Evolutionary conservation across 2,797 vertebrate genomes (phyloP), one percentile per base, ranked within the genome.

Genomic region (Columba guinea): DNA sequence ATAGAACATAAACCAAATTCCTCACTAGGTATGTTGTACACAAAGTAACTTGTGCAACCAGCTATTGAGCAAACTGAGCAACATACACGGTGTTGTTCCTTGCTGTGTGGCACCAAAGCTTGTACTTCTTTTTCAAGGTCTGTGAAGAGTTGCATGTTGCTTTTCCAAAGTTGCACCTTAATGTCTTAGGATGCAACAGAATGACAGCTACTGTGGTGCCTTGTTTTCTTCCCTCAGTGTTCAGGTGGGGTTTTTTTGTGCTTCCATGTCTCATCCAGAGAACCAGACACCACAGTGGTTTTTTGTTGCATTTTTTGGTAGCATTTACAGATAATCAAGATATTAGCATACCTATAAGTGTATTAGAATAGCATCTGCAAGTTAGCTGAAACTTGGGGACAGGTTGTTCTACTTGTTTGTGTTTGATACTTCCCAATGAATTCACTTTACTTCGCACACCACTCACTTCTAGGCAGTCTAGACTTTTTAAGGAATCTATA

Each of bases 31-130:
- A 8, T 46, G 19, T 8, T n/a, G 46, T 32, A 71, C 7, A 3
- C 9, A 7, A 44, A 78, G 7, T 11, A 48, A 46, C 13, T 56
- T 37, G 34, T 51, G 32, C 27, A 32, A 37, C 9, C 12, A 69
- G n/a, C 34, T 58, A 13, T 1, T 18, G 41, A 73, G 30, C 56
- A 59, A 28, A 23, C 27, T 11, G 13, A 80, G 51, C 53, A 82
- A 75, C 20, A 53, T 7, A 51, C 13, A 18, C 0, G 0, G 16
- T 37, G 22, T 0, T 37, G 58, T 6, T 60, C 41, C 65, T 44
- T 58, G 70, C 82, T 44, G 48, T 28, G 15, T 18, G 51, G 59
- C 21, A 48, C 13, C 30, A 37, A 41, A 79, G 55, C 59, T 37
- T 58, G 26, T 30, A 22, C 41, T 69, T 58, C n/a, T 73, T 16